Evolutionary conservation across 2,113 vertebrate genomes (phyloP).

Genomic region (Natator depressus): DNA sequence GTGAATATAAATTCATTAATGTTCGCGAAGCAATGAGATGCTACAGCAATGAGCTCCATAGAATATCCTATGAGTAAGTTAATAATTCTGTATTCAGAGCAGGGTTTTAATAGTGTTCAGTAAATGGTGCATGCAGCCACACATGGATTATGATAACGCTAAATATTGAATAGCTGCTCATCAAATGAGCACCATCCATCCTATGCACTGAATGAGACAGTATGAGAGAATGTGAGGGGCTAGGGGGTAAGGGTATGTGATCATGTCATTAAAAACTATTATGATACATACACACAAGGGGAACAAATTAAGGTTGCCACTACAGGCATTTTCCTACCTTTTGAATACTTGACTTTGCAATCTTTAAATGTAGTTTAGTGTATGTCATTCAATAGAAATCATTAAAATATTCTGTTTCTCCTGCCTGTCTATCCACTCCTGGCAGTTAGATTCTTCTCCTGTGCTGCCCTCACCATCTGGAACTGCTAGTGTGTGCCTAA

Average conservation of each 20-base stretch:
- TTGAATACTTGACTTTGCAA: neutral
- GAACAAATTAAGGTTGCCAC: slow-evolving; percentile 9
- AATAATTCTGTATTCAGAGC: slow-evolving; percentile 34
- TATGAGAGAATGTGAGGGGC: no score
- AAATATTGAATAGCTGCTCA: neutral
- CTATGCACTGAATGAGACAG: neutral
- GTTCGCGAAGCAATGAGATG: slow-evolving; percentile 12
- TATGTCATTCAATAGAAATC: neutral
- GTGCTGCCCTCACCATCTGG: neutral
- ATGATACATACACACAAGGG: neutral
- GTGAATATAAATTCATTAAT: slow-evolving; percentile 11
- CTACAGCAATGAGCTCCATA: slow-evolving; percentile 35
- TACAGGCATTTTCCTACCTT: neutral
- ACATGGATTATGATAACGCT: slow-evolving; percentile 14
- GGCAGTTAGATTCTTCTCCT: neutral
- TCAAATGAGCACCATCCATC: neutral
- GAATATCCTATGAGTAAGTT: slow-evolving; percentile 15
- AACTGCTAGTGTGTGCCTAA: neutral
- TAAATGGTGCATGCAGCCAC: slow-evolving; percentile 40
- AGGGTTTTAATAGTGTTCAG: slow-evolving; percentile 21
- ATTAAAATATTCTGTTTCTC: slow-evolving; percentile 4
- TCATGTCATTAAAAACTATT: slow-evolving; percentile 38
- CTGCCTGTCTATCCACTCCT: neutral
- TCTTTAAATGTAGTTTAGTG: neutral
- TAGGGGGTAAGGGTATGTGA: neutral